phyloP scores from a whole-genome alignment of 2,888 invertebrate species.

The Odontomyia ornata region DNA sequence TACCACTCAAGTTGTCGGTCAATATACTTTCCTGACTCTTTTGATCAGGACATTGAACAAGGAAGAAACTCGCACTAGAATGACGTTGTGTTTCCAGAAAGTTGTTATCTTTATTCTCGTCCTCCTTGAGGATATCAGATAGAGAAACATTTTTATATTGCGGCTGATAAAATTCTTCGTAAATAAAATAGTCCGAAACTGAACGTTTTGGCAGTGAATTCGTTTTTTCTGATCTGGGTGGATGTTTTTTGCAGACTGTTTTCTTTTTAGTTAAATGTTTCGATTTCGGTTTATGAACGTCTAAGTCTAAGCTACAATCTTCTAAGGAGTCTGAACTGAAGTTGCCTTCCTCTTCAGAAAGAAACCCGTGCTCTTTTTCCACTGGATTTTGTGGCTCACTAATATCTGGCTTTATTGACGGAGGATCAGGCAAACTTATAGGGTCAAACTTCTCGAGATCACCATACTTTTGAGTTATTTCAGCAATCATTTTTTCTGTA shows the following conservation, averaged over 20 bases:
- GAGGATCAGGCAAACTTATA: slow-evolving; percentile 49
- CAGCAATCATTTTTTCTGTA: slow-evolving; percentile 73
- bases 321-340: slow-evolving; percentile 84
- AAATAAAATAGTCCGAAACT: slow-evolving; percentile 81
- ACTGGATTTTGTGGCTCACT: background rate
- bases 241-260: slow-evolving; percentile 67
- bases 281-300: slow-evolving; percentile 60
- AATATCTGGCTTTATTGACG: slow-evolving; percentile 23
- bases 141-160: slow-evolving; percentile 69
- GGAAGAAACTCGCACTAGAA: slow-evolving; percentile 83
- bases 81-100: slow-evolving; percentile 71
- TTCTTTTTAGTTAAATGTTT: slow-evolving; percentile 59
- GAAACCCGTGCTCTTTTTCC: slow-evolving; percentile 49
- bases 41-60: slow-evolving; percentile 69
- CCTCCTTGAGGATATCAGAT: slow-evolving; percentile 65
- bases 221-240: slow-evolving; percentile 60
- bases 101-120: slow-evolving; percentile 57
- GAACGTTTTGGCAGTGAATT: slow-evolving; percentile 70
- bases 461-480: slow-evolving; percentile 72
- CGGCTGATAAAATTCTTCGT: slow-evolving; percentile 66
- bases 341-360: slow-evolving; percentile 70
- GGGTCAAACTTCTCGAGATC: slow-evolving; percentile 68
- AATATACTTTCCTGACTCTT: slow-evolving; percentile 81
- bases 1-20: slow-evolving; percentile 75
- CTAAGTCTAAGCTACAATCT: slow-evolving; percentile 71